Conservation (phyloP, 2,113 vertebrate species). For the Lonchura striata region DNA sequence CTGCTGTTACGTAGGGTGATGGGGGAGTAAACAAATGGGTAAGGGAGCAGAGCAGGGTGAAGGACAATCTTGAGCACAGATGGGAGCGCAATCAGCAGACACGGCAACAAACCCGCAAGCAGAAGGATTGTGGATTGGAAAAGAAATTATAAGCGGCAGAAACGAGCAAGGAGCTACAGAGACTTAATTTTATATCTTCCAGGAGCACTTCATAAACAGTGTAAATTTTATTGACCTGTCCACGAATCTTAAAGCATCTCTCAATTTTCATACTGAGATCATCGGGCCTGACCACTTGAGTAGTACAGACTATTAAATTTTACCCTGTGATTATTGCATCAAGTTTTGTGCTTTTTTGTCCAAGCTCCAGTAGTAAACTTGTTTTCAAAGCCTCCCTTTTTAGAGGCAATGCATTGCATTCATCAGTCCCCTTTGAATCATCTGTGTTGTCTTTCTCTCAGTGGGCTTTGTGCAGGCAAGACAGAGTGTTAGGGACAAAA, state of each 20-base stretch:
- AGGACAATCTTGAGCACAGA: not conserved
- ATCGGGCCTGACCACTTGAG: not conserved
- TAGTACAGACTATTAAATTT: not conserved
- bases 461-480: not conserved
- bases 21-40: slow-evolving; percentile 4
- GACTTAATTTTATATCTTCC: not conserved
- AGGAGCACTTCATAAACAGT: slow-evolving; percentile 10
- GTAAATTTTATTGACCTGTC: slow-evolving; percentile 38
- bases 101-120: rapidly evolving
- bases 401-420: not conserved
- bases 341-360: slow-evolving; percentile 17
- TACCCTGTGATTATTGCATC: slow-evolving; percentile 29
- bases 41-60: slow-evolving; percentile 8
- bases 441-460: not conserved
- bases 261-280: not conserved
- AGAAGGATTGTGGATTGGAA: not conserved
- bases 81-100: not conserved
- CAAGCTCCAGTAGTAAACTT: slow-evolving; percentile 15
- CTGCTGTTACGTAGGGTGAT: not conserved
- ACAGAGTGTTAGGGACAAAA: not conserved
- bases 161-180: not conserved
- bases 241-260: not conserved
- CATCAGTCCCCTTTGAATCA: not conserved
- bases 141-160: not conserved
- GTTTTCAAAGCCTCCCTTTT: slow-evolving; percentile 17